Evolutionary conservation across 2,797 vertebrate species (phyloP).

Genomic region (Salmo trutta): DNA sequence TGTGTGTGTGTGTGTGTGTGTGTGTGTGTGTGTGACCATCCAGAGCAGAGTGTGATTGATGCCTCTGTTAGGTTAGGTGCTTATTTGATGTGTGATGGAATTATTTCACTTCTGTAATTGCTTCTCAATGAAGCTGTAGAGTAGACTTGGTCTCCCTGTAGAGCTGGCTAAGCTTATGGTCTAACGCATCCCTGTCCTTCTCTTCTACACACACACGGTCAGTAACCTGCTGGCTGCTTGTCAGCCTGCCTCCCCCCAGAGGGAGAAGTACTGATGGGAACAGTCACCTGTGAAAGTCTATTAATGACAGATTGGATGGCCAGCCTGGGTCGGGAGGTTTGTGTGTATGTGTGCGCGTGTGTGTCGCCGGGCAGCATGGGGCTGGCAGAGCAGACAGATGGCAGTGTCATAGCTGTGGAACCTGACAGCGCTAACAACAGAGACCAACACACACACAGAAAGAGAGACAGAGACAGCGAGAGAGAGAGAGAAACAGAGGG

Average conservation of each 20-base stretch:
- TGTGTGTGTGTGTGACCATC: no score
- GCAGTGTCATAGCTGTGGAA: conserved; percentile 51
- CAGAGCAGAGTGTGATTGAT: background rate
- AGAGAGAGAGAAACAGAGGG: conserved; percentile 3
- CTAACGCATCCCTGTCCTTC: background rate
- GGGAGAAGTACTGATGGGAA: background rate
- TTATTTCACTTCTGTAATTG: no score
- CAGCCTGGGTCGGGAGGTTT: conserved; percentile 30
- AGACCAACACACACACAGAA: background rate
- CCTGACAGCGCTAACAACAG: conserved; percentile 39
- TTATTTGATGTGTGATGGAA: no score
- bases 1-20: background rate
- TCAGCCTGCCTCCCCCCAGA: background rate
- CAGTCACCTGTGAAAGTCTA: conserved; percentile 15
- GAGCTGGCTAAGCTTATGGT: no score
- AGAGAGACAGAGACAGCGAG: no score
- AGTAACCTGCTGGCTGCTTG: conserved; percentile 33
- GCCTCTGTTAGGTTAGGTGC: no score
- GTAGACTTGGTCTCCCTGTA: no score
- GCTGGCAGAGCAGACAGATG: conserved; percentile 55
- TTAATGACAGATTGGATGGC: conserved; percentile 32
- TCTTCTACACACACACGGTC: conserved; percentile 19
- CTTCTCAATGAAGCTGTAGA: no score
- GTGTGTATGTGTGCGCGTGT: background rate
- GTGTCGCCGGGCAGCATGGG: background rate